Evolutionary conservation across 53 echinoderm and acorn worm genomes (phyloP), one percentile per base, ranked within the genome.

Genomic region (Pentamera pediparva): DNA sequence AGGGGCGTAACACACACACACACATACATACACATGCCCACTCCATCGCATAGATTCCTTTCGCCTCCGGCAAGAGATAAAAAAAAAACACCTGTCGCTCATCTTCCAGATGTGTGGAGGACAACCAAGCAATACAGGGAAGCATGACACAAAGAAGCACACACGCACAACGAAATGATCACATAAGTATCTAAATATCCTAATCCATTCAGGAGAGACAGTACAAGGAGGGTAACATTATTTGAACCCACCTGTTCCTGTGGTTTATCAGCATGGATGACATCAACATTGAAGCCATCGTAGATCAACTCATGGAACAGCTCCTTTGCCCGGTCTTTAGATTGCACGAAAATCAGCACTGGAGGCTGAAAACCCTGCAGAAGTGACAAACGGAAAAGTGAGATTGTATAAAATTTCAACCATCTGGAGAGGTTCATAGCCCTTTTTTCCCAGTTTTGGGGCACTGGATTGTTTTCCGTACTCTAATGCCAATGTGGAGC

Each of bases 261-360:
- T 3, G 98, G 82, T 64, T 91, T 98, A 49, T 98, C 91, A n/a
- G 98, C 78, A 77, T 98, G 91, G 6, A 98, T 98, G 21, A 98
- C 91, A 56, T 98, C 98, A 10, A 98, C 91, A 51, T 98, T 98
- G 70, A 78, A 88, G 6, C 98, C 91, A 67, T 98, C 98, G 59
- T 98, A 98, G 67, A 98, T 83, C 18, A 98, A 86, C 67, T 98
- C 98, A 57, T 98, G 85, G 74, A 91, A 98, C 31, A 98, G 70
- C 48, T 98, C 98, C 69, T 91, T 91, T 37, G 98, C 86, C 48
- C 98, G 73, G 8, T 92, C 98, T 47, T 98, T 98, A 56, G 98
- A 98, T 74, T 98, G 98, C n/a, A 98, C 98, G 78, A 98, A 98
- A 49, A 98, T 79, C 27, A 98, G 81, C 20, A 98, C 90, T 21